A percentile compares a stretch with the other conserved stretches of the same genome.
These are phyloP conservation scores for Drosophila longiperda DNA, from an alignment of 2,888 invertebrate species.

Conservation along the genomic window DNA sequence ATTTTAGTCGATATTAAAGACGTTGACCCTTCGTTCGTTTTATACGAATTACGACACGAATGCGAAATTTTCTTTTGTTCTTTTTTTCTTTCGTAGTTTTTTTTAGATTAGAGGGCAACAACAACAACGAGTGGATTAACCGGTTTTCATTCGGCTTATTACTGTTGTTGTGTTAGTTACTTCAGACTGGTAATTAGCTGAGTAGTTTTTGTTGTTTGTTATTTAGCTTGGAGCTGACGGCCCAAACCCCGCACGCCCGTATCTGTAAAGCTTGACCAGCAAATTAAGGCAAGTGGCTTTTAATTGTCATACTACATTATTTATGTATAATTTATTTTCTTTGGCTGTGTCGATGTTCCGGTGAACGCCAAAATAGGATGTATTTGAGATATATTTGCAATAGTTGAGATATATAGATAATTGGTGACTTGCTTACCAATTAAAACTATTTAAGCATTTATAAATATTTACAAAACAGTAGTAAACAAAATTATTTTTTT, in stretches of 20 bases:
- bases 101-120: constrained; percentile 62
- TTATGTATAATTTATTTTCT: constrained; percentile 21
- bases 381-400: not conserved
- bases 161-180: constrained; percentile 40
- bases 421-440: not conserved
- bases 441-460: not conserved
- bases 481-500: not conserved
- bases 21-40: constrained; percentile 53
- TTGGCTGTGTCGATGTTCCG: not conserved
- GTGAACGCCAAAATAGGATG: not conserved
- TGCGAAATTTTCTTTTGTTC: constrained; percentile 45
- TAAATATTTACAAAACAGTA: not conserved
- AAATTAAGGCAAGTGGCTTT: constrained; percentile 64
- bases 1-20: constrained; percentile 37
- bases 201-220: constrained; percentile 49
- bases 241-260: constrained; percentile 21
- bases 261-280: constrained; percentile 56
- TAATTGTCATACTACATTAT: constrained; percentile 46
- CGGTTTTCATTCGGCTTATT: constrained; percentile 60
- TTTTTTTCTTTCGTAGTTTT: not conserved
- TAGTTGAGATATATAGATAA: not conserved
- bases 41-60: constrained; percentile 39
- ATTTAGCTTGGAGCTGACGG: constrained; percentile 16
- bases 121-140: constrained; percentile 70
- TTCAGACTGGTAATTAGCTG: constrained; percentile 69